Base-by-base conservation (phyloP, 2,888 invertebrate species). In the Ophraella communa region DNA sequence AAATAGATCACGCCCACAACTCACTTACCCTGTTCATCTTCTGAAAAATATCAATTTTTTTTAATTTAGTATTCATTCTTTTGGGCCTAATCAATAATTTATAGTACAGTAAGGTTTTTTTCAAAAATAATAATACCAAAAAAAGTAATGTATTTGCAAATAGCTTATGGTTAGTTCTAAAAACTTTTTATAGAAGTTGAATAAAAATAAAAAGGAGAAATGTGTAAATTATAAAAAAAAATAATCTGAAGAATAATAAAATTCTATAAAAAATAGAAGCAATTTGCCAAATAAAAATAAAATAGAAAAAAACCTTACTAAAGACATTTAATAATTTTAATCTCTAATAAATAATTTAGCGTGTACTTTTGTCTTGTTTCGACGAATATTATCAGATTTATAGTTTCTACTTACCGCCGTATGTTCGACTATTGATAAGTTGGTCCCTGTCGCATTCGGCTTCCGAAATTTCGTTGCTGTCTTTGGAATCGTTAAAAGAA, bases 401-500 rank as follows among this genome's bases (percentile, higher is more conserved):
- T 17, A n/a, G 4, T n/a, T 4, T 7, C 39, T 20, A 83, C 87
- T 87, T 86, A 94, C 94, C 94, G 80, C 93, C 93, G 80, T 93
- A 93, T 83, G 90, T 93, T 78, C 93, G 89, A 65, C 89, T 90
- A 84, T 92, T 89, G 77, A 88, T 86, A 64, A 88, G 81, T 77
- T 91, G 90, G 80, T 91, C 91, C 71, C 91, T 91, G 85, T 95
- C 95, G 82, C 95, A 95, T 83, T 95, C 95, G 75, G 95, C 94
- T 84, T 95, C 95, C 79, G 94, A 94, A 83, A 94, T 93, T 84
- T 95, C 95, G 85, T 94, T 95, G 83, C 94, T 94, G 83, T 95
- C 94, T 86, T 95, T 95, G 81, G 94, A 94, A 83, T 95, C 95
- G 84, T 95, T 95, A 84, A 94, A 94, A 62, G 90, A 91, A 76